These are phyloP conservation scores for Euplagia quadripunctaria DNA, from an alignment of 2,888 invertebrate species.

Conservation along the genomic window DNA sequence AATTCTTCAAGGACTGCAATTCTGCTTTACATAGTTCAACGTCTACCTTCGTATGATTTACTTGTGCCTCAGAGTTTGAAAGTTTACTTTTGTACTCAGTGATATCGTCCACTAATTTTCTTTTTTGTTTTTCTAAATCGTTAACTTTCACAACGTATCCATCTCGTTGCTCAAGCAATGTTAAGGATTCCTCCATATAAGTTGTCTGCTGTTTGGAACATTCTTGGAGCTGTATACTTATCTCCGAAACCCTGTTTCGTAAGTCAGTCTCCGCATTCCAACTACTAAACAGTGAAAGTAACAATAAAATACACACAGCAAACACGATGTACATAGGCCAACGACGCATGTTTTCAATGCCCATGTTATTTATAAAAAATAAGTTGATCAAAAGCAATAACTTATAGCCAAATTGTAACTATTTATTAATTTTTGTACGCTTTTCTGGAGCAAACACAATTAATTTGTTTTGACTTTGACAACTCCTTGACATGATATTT, in stretches of 20 bases:
- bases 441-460: neutral
- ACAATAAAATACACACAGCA: constrained; percentile 77
- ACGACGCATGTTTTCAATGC: constrained; percentile 85
- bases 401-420: neutral
- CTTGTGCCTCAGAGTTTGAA: constrained; percentile 72
- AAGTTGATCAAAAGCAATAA: neutral
- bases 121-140: constrained; percentile 73
- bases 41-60: constrained; percentile 76
- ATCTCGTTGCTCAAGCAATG: constrained; percentile 78
- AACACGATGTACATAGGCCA: constrained; percentile 84
- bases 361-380: constrained; percentile 65
- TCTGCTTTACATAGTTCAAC: constrained; percentile 81
- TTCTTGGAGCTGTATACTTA: constrained; percentile 77
- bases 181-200: constrained; percentile 79
- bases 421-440: neutral
- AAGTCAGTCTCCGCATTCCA: constrained; percentile 81
- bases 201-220: constrained; percentile 78
- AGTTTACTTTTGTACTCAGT: constrained; percentile 68
- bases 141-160: constrained; percentile 73
- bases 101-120: constrained; percentile 67
- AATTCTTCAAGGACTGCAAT: constrained; percentile 79
- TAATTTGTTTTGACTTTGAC: neutral
- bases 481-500: neutral
- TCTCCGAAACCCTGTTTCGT: constrained; percentile 70
- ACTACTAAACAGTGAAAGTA: constrained; percentile 83